Base-by-base conservation (phyloP, 2,797 vertebrate genomes). In the Trematomus bernacchii region DNA sequence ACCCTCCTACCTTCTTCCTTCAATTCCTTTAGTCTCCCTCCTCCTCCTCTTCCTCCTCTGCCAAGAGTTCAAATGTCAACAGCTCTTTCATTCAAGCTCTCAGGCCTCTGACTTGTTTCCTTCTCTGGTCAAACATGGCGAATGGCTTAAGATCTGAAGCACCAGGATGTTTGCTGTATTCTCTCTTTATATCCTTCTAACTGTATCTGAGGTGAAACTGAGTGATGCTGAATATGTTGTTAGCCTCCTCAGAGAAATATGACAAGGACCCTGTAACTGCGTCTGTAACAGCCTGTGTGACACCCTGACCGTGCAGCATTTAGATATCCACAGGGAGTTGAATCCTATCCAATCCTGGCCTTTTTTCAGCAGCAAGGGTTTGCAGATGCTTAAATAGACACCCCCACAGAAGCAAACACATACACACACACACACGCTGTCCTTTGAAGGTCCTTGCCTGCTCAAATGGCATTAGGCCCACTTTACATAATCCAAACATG, bases 401-500 rank as follows among this genome's bases (percentile, higher is more conserved):
- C 27, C 27, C 27, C 27, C 4, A 27, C 27, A 4, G 27, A 27
- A 27, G 1, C 27, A 27, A 1, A 27, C 27, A 27, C 27, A 27
- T 8, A 19, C 37, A 58, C 23, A 48, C 42, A 75, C 51, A 50
- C 15, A 52, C 63, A 53, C 19, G 0, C 7, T 2, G 46, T 63
- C 70, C 50, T 70, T 63, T 74, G 51, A 76, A 67, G 53, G 61
- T 61, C 54, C 44, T 42, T 19, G 43, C 51, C 57, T 64, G 54
- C 79, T 81, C 51, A 73, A 76, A 83, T 77, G 71, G 70, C 80
- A 77, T 69, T 74, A 73, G 40, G 61, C 64, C 69, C 76, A 59
- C 65, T 93, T 93, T 90, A 87, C 81, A 90, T 92, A 89, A 89
- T 83, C 90, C 76, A 76, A 60, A 16, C 82, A 77, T 89, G 85